Conservation (phyloP, 2,888 invertebrate species). For the Lysandra coridon region DNA sequence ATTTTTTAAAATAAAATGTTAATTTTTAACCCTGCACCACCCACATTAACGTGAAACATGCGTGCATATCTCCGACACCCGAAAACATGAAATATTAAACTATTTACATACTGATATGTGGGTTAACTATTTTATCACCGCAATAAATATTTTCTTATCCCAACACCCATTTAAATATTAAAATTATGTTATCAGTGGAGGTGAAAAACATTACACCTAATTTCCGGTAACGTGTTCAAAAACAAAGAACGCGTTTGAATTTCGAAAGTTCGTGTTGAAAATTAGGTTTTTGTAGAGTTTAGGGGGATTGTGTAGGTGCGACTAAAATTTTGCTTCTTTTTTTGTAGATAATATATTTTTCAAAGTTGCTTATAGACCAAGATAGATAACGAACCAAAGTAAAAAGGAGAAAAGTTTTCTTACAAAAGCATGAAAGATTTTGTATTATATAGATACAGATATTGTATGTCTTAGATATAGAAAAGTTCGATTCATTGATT, state of each 20-base stretch:
- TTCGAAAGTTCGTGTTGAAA: background rate
- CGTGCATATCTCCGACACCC: background rate
- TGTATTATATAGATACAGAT: no score
- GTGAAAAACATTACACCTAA: slow-evolving; percentile 28
- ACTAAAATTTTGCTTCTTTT: background rate
- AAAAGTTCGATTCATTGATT: no score
- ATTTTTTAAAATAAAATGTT: background rate
- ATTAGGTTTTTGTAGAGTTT: background rate
- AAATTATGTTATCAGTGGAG: slow-evolving; percentile 9
- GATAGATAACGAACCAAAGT: no score
- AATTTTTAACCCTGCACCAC: background rate
- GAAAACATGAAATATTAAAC: background rate
- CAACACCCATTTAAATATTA: slow-evolving; percentile 13
- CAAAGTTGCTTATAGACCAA: no score
- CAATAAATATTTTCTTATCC: slow-evolving; percentile 3
- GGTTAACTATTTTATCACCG: background rate
- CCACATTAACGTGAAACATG: background rate
- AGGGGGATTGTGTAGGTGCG: background rate
- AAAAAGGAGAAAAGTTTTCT: background rate
- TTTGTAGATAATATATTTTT: no score
- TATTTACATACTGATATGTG: slow-evolving; percentile 6
- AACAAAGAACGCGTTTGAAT: slow-evolving; percentile 6
- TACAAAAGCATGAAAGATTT: background rate
- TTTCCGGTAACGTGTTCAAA: background rate
- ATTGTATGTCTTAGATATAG: no score